phyloP scores from a whole-genome alignment of 2,888 invertebrate genomes.

The Nysson spinosus region DNA sequence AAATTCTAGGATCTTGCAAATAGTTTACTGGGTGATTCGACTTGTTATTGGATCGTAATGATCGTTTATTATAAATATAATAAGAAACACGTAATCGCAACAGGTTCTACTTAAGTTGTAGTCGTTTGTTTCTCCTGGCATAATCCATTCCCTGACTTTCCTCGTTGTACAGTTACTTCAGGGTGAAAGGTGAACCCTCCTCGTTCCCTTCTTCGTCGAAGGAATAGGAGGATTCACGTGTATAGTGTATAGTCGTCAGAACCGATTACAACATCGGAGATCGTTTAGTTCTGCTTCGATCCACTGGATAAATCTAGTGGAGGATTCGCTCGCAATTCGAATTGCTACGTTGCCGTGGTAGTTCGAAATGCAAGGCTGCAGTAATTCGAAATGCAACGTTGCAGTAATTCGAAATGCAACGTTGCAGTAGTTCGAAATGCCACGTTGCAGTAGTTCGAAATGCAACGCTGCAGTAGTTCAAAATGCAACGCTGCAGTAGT shows the following conservation, averaged over 20 bases:
- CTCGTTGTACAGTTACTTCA: slow-evolving; percentile 64
- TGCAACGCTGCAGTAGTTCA: too few relatives aligned
- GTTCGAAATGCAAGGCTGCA: too few relatives aligned
- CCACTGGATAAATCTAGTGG: slow-evolving; percentile 11
- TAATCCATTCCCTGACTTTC: slow-evolving; percentile 60
- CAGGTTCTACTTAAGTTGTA: slow-evolving; percentile 38
- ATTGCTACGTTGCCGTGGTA: too few relatives aligned
- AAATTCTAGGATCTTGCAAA: too few relatives aligned
- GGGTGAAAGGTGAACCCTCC: slow-evolving; percentile 67
- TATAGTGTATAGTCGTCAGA: slow-evolving; percentile 19
- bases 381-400: too few relatives aligned
- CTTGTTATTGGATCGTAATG: too few relatives aligned
- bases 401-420: too few relatives aligned
- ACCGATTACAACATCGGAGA: slow-evolving; percentile 50
- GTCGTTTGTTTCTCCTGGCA: slow-evolving; percentile 41
- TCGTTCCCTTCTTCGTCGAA: slow-evolving; percentile 8
- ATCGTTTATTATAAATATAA: too few relatives aligned
- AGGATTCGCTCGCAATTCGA: slow-evolving; percentile 4
- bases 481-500: too few relatives aligned
- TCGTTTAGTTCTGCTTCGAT: slow-evolving; percentile 29
- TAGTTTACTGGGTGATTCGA: too few relatives aligned
- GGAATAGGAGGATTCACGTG: slow-evolving; percentile 26
- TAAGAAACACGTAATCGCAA: slow-evolving; percentile 24
- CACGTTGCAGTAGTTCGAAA: too few relatives aligned
- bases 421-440: too few relatives aligned